These are phyloP conservation scores for Gobionotothen gibberifrons DNA, from an alignment of 2,797 vertebrate genomes.

Conservation along the genomic window DNA sequence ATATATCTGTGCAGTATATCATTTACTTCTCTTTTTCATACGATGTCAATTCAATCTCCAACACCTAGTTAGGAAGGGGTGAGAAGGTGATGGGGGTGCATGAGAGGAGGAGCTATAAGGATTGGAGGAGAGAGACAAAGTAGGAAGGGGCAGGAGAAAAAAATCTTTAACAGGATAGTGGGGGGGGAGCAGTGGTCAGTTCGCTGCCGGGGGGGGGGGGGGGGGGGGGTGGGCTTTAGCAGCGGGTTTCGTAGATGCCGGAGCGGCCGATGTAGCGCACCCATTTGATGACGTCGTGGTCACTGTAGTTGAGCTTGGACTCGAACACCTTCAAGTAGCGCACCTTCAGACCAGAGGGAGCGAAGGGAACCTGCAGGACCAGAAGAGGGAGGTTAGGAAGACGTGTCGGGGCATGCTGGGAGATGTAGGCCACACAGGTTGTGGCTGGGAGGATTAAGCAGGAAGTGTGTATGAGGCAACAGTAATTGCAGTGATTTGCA, in stretches of 20 bases:
- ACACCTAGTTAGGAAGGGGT: constrained; percentile 74
- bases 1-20: constrained; percentile 84
- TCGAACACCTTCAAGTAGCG: constrained; percentile 99
- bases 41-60: constrained; percentile 76
- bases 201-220: constrained; percentile 41
- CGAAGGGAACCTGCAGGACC: constrained; percentile 91
- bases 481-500: constrained; percentile 28
- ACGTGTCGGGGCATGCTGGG: constrained; percentile 25
- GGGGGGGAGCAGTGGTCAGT: constrained; percentile 67
- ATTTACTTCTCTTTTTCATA: constrained; percentile 67
- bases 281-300: constrained; percentile 99
- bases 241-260: constrained; percentile 98
- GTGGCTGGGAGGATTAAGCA: background rate
- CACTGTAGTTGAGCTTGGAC: constrained; percentile 99
- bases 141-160: constrained; percentile 52
- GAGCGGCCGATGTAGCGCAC: constrained; percentile 98
- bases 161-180: constrained; percentile 57
- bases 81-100: constrained; percentile 37
- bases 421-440: constrained; percentile 13
- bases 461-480: background rate
- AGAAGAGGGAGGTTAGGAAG: constrained; percentile 2
- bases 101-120: constrained; percentile 61
- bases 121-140: constrained; percentile 46
- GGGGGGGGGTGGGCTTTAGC: constrained; percentile 80
- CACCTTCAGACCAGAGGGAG: constrained; percentile 98